Evolutionary conservation across 2,888 invertebrate genomes (phyloP), one percentile per base, ranked within the genome.

Genomic region (Laothoe populi): DNA sequence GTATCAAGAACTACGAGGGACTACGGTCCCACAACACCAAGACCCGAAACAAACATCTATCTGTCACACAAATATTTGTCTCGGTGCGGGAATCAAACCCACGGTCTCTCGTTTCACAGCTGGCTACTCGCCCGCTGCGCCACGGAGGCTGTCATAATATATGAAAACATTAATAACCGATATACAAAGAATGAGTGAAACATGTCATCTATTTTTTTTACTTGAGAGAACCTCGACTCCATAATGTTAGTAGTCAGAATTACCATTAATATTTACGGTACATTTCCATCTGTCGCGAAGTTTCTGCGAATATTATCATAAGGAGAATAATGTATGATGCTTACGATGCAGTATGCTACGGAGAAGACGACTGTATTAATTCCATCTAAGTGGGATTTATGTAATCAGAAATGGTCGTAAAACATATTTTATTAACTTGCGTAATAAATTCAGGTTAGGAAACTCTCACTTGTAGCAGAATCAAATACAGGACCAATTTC

Each of bases 241-340:
- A 42, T 42, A 42, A 42, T 42, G 40, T 10, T 46, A 13, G 4
- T 23, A 23, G 11, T 13, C 23, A 23, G 21, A 23, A 23, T 46
- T 23, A 46, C 21, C 46, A 46, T 23, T 24, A 46, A 23, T 21
- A 46, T 46, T 46, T 23, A 46, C 23, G 46, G 21, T 21, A 46
- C 46, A 53, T 53, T 53, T 35, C 19, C 46, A 23, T 44, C 16
- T 19, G 19, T 53, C 53, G 31, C 53, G 11, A 35, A 35, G 16
- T 31, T 35, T 19, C 53, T 35, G 4, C 19, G 11, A 35, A 35
- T 53, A 48, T 24, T 48, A 26, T 48, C 48, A 21, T 53, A 53
- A 53, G 35, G 31, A 53, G 53, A 35, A 53, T 53, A 31, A 48
- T 53, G 19, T 35, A 53, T 11, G 53, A 10, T 10, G 19, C 31